Conservation (phyloP, 2,888 invertebrate genomes). For the Patella caerulea region DNA sequence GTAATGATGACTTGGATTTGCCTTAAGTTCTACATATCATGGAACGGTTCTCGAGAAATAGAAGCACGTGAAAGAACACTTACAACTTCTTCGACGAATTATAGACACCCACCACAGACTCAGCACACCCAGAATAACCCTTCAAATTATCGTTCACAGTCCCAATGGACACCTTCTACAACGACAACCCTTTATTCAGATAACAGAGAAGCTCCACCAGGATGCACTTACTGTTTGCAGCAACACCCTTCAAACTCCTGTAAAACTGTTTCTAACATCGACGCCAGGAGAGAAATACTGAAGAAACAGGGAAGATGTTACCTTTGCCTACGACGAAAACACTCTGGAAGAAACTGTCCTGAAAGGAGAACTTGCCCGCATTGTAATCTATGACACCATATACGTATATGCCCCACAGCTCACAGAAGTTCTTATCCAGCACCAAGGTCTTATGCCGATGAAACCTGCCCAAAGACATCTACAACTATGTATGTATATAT, state of each 20-base stretch:
- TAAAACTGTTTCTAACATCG: neutral
- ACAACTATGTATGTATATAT: neutral
- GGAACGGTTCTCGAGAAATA: neutral
- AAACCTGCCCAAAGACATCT: no score
- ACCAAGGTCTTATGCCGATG: no score
- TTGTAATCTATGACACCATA: neutral
- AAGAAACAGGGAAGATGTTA: neutral
- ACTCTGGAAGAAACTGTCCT: neutral
- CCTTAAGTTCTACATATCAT: neutral
- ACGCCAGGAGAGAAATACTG: neutral
- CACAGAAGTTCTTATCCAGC: neutral
- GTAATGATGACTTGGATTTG: neutral
- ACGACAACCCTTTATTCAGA: neutral
- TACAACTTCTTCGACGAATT: neutral
- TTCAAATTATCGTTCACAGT: no score
- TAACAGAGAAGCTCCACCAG: neutral
- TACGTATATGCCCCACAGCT: neutral
- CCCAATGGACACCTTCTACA: neutral
- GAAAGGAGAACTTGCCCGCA: neutral
- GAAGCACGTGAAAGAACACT: slow-evolving; percentile 4
- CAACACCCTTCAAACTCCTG: neutral
- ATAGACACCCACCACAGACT: no score
- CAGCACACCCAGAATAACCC: no score
- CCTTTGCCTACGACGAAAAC: neutral
- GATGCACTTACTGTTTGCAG: neutral